Conservation (phyloP, 2,797 vertebrate species). For the Semaprochilodus insignis region DNA sequence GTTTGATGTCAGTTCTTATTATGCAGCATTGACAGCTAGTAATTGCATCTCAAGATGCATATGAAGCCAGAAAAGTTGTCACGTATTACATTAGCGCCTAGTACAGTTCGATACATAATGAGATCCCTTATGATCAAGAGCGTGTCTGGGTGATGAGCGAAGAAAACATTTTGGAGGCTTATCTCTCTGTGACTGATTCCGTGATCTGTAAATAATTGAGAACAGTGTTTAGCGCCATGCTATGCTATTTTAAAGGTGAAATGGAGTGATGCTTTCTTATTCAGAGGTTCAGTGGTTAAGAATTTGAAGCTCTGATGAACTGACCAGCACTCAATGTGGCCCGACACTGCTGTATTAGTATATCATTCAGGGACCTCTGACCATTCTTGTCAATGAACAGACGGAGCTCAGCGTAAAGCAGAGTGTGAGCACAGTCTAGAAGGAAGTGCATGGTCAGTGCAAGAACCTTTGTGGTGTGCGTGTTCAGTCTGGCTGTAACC, state of each 20-base stretch:
- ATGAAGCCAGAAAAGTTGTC: not conserved
- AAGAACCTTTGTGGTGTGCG: too few relatives aligned
- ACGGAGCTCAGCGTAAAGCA: not conserved
- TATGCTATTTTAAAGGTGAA: constrained; percentile 10
- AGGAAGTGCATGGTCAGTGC: too few relatives aligned
- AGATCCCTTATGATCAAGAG: not conserved
- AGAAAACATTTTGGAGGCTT: not conserved
- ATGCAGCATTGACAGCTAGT: not conserved
- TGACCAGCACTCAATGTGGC: not conserved
- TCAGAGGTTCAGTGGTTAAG: not conserved
- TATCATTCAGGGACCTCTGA: not conserved
- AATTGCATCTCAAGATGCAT: not conserved
- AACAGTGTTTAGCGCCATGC: not conserved
- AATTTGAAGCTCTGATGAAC: not conserved
- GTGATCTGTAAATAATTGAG: constrained; percentile 10
- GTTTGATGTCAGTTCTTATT: not conserved
- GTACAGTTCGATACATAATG: constrained; percentile 10
- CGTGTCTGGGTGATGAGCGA: not conserved
- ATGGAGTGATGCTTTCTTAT: constrained; percentile 4
- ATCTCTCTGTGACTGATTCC: constrained; percentile 4
- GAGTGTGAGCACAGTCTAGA: not conserved
- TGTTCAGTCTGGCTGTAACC: not conserved
- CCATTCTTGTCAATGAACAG: not conserved
- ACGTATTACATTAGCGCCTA: not conserved
- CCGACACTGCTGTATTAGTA: not conserved